Percentiles rank a stretch among this genome's conserved stretches.
phyloP scores from a whole-genome alignment of 2,113 vertebrate genomes.

The Aptenodytes patagonicus region DNA sequence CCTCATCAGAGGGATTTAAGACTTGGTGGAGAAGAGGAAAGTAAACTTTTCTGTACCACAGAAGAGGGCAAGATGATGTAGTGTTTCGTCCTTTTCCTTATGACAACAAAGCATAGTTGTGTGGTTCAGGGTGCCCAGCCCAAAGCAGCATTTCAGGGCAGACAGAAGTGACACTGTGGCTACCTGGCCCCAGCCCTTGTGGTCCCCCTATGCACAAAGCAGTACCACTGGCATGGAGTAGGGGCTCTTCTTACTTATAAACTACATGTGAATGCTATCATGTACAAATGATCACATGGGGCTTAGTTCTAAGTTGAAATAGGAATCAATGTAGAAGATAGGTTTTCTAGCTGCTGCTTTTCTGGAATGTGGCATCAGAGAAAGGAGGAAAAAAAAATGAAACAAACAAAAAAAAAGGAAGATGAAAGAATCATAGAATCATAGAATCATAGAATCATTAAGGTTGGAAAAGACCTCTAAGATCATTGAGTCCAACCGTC shows the following conservation, averaged over 20 bases:
- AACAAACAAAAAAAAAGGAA: neutral
- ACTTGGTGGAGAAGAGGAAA: neutral
- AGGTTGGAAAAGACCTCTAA: too few relatives aligned
- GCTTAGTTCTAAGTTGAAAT: neutral
- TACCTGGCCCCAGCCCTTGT: neutral
- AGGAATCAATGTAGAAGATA: neutral
- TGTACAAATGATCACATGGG: rapidly evolving
- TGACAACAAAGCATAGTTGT: neutral
- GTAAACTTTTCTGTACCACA: neutral
- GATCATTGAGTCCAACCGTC: too few relatives aligned
- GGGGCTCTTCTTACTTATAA: neutral
- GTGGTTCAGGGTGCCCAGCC: neutral
- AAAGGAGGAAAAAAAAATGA: neutral
- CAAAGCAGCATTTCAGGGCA: neutral
- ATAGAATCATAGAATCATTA: too few relatives aligned
- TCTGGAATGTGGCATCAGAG: neutral
- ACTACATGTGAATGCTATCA: neutral
- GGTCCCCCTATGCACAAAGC: too few relatives aligned
- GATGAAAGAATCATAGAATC: neutral
- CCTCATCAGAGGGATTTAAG: neutral
- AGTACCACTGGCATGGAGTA: neutral
- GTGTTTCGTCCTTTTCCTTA: neutral
- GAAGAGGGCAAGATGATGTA: neutral
- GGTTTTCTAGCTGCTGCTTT: neutral
- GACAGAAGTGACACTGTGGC: neutral